Evolutionary conservation across 1,140 invertebrate genomes (phyloP).

Genomic region (Drosophila kohkoa): DNA sequence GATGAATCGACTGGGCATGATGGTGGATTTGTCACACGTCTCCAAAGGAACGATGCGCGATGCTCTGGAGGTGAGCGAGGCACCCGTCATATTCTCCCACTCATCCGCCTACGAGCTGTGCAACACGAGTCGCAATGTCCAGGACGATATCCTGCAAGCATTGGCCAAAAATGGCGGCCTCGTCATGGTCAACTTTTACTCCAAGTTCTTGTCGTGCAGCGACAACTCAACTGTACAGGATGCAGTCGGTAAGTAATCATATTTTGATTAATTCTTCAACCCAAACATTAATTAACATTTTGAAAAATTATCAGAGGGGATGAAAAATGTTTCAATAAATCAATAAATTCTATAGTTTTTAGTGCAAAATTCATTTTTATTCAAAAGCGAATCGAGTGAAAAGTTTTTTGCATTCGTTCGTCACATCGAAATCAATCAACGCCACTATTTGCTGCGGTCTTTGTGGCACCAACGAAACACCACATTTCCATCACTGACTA

Average conservation of each 20-base stretch:
- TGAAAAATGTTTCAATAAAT: neutral
- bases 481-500: constrained; percentile 19
- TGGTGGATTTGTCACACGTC: constrained; percentile 95
- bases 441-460: constrained; percentile 30
- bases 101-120: constrained; percentile 93
- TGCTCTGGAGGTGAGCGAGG: constrained; percentile 90
- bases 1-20: constrained; percentile 93
- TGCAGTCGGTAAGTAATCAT: constrained; percentile 91
- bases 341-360: constrained; percentile 12
- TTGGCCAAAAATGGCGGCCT: constrained; percentile 93
- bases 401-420: neutral
- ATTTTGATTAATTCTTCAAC: neutral
- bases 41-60: constrained; percentile 94
- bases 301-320: neutral
- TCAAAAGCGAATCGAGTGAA: too few species aligned
- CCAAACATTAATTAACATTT: neutral
- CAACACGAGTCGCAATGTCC: constrained; percentile 94
- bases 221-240: constrained; percentile 92
- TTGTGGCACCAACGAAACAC: constrained; percentile 34
- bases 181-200: constrained; percentile 97
- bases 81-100: constrained; percentile 96
- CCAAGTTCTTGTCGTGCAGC: constrained; percentile 93
- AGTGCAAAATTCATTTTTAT: neutral
- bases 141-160: constrained; percentile 91
- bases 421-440: constrained; percentile 58